phyloP scores from a whole-genome alignment of 37 sponge, comb jelly and placozoan genomes.

The Lycopodina hypogea region DNA sequence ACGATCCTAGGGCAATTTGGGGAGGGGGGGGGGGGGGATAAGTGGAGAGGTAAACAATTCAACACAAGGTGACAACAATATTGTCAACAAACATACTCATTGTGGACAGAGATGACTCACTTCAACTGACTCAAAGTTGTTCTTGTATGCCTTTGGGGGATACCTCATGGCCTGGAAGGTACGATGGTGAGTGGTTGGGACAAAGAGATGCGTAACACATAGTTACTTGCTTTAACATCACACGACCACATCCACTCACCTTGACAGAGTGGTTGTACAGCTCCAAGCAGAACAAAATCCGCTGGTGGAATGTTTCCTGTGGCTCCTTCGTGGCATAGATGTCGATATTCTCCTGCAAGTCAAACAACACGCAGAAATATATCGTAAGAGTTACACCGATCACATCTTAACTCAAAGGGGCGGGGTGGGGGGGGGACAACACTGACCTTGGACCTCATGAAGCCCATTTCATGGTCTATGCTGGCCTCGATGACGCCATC shows the following conservation, averaged over 20 bases:
- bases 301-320: conserved; percentile 89
- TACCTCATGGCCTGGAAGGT: conserved; percentile 80
- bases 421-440: background rate
- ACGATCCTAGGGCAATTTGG: conserved; percentile 49
- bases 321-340: conserved; percentile 93
- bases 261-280: conserved; percentile 93
- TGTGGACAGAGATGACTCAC: conserved; percentile 16
- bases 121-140: conserved; percentile 75
- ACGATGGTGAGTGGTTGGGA: background rate
- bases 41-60: too few species aligned
- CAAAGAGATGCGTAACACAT: background rate
- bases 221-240: background rate
- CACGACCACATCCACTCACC: conserved; percentile 26
- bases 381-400: background rate
- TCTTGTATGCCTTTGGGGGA: conserved; percentile 92
- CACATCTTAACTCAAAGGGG: background rate
- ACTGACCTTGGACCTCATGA: conserved; percentile 81
- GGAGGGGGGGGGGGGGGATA: background rate
- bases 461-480: conserved; percentile 90
- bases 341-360: conserved; percentile 77
- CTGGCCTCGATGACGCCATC: conserved; percentile 94
- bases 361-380: background rate
- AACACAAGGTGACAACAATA: too few species aligned
- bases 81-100: background rate
- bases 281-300: conserved; percentile 92